Evolutionary conservation across 2,888 invertebrate species (phyloP).

Genomic region (Meloe dianella): DNA sequence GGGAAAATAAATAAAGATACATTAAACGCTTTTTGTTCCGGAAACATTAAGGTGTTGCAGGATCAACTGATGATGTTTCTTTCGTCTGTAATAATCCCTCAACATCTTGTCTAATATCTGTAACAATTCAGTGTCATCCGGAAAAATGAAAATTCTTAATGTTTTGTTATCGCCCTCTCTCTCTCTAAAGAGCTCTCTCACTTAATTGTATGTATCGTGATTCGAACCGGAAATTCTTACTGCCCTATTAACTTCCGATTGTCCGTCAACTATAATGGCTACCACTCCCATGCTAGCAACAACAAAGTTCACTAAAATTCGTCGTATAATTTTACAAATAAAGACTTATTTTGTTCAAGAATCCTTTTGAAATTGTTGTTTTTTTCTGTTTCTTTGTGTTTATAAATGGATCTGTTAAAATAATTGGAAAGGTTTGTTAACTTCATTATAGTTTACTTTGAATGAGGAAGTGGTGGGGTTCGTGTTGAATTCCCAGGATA

Average conservation of each 20-base stretch:
- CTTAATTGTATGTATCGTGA: neutral
- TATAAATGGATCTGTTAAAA: too few relatives aligned
- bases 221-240: conserved; percentile 42
- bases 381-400: too few relatives aligned
- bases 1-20: neutral
- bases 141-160: neutral
- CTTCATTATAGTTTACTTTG: neutral
- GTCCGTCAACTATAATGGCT: conserved; percentile 42
- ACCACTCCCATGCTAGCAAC: conserved; percentile 37
- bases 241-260: conserved; percentile 50
- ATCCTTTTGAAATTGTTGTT: neutral
- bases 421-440: neutral
- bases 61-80: neutral
- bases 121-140: neutral
- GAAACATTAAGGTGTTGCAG: neutral
- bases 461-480: neutral
- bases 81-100: neutral
- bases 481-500: neutral
- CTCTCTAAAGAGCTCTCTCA: too few relatives aligned
- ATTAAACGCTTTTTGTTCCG: neutral
- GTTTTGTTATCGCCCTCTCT: neutral
- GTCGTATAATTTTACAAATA: neutral
- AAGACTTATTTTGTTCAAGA: neutral
- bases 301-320: conserved; percentile 1
- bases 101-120: neutral